Evolutionary conservation across 2,797 vertebrate species (phyloP).

Genomic region (Bradypodion pumilum): DNA sequence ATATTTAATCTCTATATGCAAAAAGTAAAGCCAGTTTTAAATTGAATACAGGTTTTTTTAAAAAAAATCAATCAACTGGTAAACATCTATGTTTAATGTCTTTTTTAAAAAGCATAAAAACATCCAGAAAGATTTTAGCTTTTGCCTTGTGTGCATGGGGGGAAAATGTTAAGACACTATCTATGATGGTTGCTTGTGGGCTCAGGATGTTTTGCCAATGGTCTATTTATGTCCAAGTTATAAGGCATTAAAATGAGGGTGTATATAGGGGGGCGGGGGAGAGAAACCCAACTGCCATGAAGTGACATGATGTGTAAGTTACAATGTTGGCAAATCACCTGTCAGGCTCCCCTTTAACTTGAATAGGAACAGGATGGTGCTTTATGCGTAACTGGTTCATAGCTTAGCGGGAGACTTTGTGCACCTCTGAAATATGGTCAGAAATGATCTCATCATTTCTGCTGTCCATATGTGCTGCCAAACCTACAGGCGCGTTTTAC

Average conservation of each 20-base stretch:
- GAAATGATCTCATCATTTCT: slow-evolving; percentile 57
- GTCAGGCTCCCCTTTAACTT: slow-evolving; percentile 45
- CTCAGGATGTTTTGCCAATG: slow-evolving; percentile 53
- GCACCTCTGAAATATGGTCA: slow-evolving; percentile 31
- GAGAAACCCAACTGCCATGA: slow-evolving; percentile 21
- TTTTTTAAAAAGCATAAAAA: slow-evolving; percentile 33
- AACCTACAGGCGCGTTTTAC: no score
- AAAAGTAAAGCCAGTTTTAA: not conserved
- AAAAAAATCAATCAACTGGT: not conserved
- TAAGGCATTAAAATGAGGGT: slow-evolving; percentile 47
- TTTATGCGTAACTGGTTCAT: slow-evolving; percentile 47
- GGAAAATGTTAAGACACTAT: slow-evolving; percentile 47
- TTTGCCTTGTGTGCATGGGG: slow-evolving; percentile 35
- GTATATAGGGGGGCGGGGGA: no score
- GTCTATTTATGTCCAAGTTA: slow-evolving; percentile 49
- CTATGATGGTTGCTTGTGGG: slow-evolving; percentile 36
- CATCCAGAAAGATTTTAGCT: not conserved
- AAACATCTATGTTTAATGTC: slow-evolving; percentile 27
- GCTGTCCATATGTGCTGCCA: slow-evolving; percentile 54
- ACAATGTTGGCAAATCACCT: slow-evolving; percentile 39
- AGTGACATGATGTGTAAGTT: slow-evolving; percentile 34
- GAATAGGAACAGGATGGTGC: slow-evolving; percentile 30
- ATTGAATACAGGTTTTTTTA: not conserved
- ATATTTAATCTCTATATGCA: slow-evolving; percentile 7
- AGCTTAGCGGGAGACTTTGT: slow-evolving; percentile 42